A percentile compares a stretch with the other conserved stretches of the same genome.
These are phyloP conservation scores for Psylliodes chrysocephalus DNA, from an alignment of 2,888 invertebrate species.

Conservation along the genomic window DNA sequence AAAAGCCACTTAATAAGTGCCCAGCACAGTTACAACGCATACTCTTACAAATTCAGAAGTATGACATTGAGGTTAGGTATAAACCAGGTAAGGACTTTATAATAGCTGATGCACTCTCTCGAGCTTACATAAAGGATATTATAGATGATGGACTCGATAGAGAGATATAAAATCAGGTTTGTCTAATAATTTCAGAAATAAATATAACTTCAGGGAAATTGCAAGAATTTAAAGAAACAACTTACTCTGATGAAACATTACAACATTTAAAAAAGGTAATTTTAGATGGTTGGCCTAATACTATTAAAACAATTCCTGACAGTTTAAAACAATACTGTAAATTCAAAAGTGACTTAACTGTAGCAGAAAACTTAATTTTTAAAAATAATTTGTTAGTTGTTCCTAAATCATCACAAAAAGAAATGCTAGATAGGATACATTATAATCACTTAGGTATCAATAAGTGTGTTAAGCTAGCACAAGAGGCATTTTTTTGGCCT, in stretches of 20 bases:
- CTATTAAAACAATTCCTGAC: background rate
- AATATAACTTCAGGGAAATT: background rate
- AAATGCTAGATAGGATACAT: too few species aligned
- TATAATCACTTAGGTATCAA: too few species aligned
- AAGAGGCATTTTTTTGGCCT: slow-evolving; percentile 37
- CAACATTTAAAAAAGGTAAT: too few species aligned
- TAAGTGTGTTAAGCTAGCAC: slow-evolving; percentile 33
- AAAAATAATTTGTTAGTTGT: too few species aligned
- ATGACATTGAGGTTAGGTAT: slow-evolving; percentile 25
- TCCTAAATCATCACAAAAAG: too few species aligned
- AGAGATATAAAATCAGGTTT: slow-evolving; percentile 3
- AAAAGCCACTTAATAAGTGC: slow-evolving; percentile 16
- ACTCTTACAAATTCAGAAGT: slow-evolving; percentile 34
- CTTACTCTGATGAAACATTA: slow-evolving; percentile 11
- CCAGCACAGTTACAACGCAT: slow-evolving; percentile 25
- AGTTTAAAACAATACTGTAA: background rate
- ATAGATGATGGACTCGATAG: slow-evolving; percentile 1
- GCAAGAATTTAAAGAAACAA: slow-evolving; percentile 14
- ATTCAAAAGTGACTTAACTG: too few species aligned
- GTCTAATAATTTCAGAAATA: too few species aligned
- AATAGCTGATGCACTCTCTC: too few species aligned
- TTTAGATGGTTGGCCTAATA: too few species aligned
- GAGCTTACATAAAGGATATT: too few species aligned
- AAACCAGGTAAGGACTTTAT: slow-evolving; percentile 24
- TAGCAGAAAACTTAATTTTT: too few species aligned